These are phyloP conservation scores for Eurois occulta DNA, from an alignment of 2,888 invertebrate genomes.

Conservation along the genomic window DNA sequence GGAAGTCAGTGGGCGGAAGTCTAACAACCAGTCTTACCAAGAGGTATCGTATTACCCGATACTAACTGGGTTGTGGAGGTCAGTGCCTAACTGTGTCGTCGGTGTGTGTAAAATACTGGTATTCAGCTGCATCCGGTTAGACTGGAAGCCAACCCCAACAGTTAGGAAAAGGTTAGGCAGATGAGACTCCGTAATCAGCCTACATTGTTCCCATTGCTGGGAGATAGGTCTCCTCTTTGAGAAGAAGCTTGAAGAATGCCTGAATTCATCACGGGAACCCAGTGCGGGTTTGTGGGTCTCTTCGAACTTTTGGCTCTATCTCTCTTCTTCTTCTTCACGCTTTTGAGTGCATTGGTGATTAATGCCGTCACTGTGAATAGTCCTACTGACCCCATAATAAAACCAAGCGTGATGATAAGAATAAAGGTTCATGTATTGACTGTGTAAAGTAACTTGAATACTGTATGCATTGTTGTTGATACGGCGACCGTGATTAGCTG, in stretches of 20 bases:
- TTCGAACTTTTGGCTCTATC: background rate
- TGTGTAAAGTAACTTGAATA: conserved; percentile 46
- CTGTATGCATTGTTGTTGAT: conserved; percentile 25
- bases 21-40: background rate
- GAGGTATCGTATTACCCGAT: background rate
- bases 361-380: background rate
- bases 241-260: background rate
- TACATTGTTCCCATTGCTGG: background rate
- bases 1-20: background rate
- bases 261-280: background rate
- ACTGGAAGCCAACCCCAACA: background rate
- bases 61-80: too few species aligned
- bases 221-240: background rate
- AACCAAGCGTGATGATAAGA: conserved; percentile 30
- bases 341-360: background rate
- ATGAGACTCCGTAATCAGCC: background rate
- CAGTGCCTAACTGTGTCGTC: too few species aligned
- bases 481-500: conserved; percentile 22
- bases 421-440: conserved; percentile 8
- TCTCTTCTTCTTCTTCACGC: background rate
- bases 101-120: too few species aligned
- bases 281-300: background rate
- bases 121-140: too few species aligned
- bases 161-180: background rate
- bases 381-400: conserved; percentile 12